phyloP scores from a whole-genome alignment of 2,888 invertebrate species.

The Drosophila multiciliata region DNA sequence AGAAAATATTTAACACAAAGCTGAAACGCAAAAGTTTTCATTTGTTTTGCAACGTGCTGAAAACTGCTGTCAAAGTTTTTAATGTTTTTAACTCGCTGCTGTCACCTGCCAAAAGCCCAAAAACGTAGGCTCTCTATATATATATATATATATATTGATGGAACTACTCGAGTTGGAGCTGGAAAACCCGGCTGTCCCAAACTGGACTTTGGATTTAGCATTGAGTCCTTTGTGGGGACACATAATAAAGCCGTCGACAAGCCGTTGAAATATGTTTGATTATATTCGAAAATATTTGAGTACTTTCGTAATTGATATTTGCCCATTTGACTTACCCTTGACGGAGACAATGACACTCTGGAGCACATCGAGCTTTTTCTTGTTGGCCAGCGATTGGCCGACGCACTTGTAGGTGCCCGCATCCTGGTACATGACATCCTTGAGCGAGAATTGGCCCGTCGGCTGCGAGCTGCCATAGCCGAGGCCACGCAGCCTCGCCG shows the following conservation, averaged over 20 bases:
- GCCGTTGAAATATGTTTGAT: background rate
- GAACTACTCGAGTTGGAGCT: constrained; percentile 13
- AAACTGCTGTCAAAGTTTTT: constrained; percentile 80
- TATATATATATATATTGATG: constrained; percentile 20
- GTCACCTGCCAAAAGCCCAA: constrained; percentile 68
- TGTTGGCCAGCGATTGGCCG: constrained; percentile 85
- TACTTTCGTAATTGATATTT: background rate
- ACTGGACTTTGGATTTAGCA: constrained; percentile 14
- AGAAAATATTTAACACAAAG: constrained; percentile 48
- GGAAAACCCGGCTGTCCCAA: constrained; percentile 15
- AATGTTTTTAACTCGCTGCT: constrained; percentile 77
- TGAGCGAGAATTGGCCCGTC: constrained; percentile 88
- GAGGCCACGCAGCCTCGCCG: constrained; percentile 86
- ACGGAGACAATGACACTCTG: constrained; percentile 86
- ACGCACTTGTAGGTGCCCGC: constrained; percentile 91
- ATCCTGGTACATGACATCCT: constrained; percentile 91
- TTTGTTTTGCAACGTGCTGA: constrained; percentile 72
- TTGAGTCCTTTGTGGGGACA: background rate
- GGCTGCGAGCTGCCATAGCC: constrained; percentile 86
- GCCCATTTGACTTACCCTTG: constrained; percentile 85
- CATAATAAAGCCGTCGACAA: background rate
- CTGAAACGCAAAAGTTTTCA: constrained; percentile 56
- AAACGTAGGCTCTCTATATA: constrained; percentile 48
- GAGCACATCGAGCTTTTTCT: constrained; percentile 86
- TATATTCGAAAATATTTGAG: background rate